Percentiles rank a stretch among this genome's conserved stretches.
Evolutionary conservation across 2,888 invertebrate genomes (phyloP).

Genomic region (Clusia tigrina): DNA sequence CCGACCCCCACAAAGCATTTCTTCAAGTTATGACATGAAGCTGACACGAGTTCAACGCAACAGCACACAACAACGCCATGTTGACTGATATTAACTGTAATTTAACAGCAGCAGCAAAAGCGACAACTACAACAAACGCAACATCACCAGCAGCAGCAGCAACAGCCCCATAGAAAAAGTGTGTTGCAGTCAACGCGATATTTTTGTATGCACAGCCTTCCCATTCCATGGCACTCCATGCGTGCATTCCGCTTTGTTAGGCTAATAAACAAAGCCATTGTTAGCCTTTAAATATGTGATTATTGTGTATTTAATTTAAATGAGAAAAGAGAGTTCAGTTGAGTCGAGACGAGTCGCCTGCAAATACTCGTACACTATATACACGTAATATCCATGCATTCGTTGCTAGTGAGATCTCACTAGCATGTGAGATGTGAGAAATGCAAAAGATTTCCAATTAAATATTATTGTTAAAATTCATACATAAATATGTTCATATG

Average conservation of each 20-base stretch:
- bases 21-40: slow-evolving; percentile 5
- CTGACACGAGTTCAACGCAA: slow-evolving; percentile 22
- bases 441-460: too few species aligned
- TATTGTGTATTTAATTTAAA: not conserved
- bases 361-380: too few species aligned
- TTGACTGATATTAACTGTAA: slow-evolving; percentile 12
- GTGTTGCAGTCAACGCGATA: slow-evolving; percentile 14
- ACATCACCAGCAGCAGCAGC: not conserved
- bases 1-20: slow-evolving; percentile 22
- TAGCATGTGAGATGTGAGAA: too few species aligned
- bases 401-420: too few species aligned
- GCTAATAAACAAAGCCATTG: not conserved
- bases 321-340: not conserved
- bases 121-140: not conserved
- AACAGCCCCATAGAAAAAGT: too few species aligned
- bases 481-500: too few species aligned
- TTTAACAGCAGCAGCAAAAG: not conserved
- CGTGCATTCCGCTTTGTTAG: too few species aligned
- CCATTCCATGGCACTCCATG: too few species aligned
- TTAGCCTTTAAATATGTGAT: not conserved
- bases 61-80: not conserved
- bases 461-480: too few species aligned
- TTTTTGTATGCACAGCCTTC: not conserved
- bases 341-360: too few species aligned
- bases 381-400: too few species aligned